These are phyloP conservation scores for Ceyx margarethae DNA, from an alignment of 2,113 vertebrate species.

Conservation along the genomic window DNA sequence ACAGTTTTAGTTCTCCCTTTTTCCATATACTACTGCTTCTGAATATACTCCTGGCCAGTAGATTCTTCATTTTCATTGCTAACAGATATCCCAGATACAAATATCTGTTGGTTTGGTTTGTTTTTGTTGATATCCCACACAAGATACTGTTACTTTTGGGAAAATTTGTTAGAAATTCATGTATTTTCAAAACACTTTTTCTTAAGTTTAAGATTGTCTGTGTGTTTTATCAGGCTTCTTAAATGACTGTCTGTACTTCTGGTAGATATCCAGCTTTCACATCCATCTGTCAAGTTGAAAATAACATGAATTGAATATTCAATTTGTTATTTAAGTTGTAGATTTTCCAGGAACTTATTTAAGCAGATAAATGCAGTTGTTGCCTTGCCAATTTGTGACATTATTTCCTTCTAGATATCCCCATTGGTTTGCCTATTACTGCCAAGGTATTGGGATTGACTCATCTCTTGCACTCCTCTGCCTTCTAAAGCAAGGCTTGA, in stretches of 20 bases:
- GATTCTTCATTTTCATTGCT: neutral
- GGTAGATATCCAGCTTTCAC: slow-evolving; percentile 42
- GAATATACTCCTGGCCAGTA: neutral
- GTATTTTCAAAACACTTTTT: neutral
- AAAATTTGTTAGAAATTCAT: neutral
- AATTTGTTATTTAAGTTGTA: slow-evolving; percentile 34
- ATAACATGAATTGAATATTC: slow-evolving; percentile 53
- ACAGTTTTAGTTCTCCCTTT: neutral
- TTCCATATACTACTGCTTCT: neutral
- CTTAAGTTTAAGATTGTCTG: neutral
- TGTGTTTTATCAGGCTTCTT: neutral
- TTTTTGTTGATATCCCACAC: neutral
- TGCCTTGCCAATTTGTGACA: slow-evolving; percentile 1
- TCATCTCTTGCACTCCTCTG: neutral
- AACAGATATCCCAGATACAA: neutral
- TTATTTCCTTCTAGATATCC: slow-evolving; percentile 27
- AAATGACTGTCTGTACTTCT: neutral
- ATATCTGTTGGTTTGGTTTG: neutral
- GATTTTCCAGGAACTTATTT: slow-evolving; percentile 14
- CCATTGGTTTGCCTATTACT: neutral
- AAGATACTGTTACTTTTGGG: neutral
- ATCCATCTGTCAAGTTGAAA: slow-evolving; percentile 55
- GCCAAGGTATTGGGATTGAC: neutral
- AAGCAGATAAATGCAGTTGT: slow-evolving; percentile 4
- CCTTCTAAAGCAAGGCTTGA: neutral